These are phyloP conservation scores for Automeris io DNA, from an alignment of 2,888 invertebrate genomes.

Conservation along the genomic window DNA sequence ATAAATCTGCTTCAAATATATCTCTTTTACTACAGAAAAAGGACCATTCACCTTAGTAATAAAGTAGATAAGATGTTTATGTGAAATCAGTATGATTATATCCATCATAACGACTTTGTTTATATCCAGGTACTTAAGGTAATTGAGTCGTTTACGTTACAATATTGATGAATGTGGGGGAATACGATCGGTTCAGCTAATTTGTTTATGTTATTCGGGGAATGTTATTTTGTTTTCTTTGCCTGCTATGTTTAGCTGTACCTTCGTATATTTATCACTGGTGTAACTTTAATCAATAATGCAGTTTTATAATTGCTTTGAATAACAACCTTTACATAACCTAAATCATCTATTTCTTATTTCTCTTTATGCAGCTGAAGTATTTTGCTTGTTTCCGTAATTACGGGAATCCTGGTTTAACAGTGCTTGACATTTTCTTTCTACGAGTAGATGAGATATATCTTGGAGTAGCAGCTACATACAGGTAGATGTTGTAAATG, in stretches of 20 bases:
- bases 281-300: too few species aligned
- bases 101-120: conserved; percentile 1
- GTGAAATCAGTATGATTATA: neutral
- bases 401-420: too few species aligned
- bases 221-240: neutral
- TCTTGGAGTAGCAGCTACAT: too few species aligned
- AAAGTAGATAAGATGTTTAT: neutral
- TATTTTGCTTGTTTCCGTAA: too few species aligned
- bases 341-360: too few species aligned
- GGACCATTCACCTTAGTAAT: neutral
- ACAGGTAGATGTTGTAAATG: too few species aligned
- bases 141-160: neutral
- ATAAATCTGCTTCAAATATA: neutral
- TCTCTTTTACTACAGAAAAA: neutral
- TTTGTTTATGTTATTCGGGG: neutral
- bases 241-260: too few species aligned
- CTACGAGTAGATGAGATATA: too few species aligned
- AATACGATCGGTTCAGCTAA: neutral
- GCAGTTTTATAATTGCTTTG: neutral
- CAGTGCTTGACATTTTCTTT: too few species aligned
- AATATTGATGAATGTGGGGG: neutral
- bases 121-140: neutral
- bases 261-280: too few species aligned
- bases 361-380: too few species aligned
- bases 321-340: too few species aligned